Percentiles rank a stretch among this genome's conserved stretches.
phyloP scores from a whole-genome alignment of 2,797 vertebrate genomes.

The Tapera naevia region DNA sequence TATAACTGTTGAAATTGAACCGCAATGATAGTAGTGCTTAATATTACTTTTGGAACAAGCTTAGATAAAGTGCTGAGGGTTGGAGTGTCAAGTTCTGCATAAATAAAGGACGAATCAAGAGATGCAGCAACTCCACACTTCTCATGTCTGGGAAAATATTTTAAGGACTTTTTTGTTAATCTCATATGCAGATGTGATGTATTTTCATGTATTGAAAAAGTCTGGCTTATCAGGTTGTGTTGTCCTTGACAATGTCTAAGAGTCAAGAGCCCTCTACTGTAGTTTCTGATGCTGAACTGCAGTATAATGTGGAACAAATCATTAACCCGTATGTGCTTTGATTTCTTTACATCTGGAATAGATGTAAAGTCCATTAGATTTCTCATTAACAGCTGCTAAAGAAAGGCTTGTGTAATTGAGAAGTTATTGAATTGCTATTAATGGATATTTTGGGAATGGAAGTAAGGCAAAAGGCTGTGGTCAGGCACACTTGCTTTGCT shows the following conservation, averaged over 20 bases:
- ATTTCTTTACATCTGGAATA: neutral
- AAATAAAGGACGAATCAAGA: neutral
- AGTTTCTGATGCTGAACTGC: neutral
- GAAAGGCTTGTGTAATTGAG: neutral
- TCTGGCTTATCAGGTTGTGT: neutral
- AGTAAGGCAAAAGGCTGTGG: neutral
- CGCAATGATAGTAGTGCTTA: neutral
- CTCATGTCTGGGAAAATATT: neutral
- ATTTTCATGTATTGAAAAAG: neutral
- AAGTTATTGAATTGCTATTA: neutral
- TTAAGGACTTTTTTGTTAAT: slow-evolving; percentile 1
- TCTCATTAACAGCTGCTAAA: neutral
- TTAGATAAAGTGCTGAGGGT: neutral
- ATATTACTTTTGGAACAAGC: neutral
- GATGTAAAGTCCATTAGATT: neutral
- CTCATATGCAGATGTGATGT: neutral
- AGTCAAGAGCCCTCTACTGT: neutral
- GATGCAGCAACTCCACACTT: neutral
- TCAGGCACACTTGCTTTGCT: neutral
- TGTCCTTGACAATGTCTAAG: neutral
- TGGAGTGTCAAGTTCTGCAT: neutral
- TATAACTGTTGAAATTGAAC: neutral
- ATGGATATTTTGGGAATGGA: neutral
- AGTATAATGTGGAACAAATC: neutral
- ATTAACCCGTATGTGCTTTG: neutral